Base-by-base conservation (phyloP, 2,797 vertebrate genomes). In the Sebastolobus alascanus region DNA sequence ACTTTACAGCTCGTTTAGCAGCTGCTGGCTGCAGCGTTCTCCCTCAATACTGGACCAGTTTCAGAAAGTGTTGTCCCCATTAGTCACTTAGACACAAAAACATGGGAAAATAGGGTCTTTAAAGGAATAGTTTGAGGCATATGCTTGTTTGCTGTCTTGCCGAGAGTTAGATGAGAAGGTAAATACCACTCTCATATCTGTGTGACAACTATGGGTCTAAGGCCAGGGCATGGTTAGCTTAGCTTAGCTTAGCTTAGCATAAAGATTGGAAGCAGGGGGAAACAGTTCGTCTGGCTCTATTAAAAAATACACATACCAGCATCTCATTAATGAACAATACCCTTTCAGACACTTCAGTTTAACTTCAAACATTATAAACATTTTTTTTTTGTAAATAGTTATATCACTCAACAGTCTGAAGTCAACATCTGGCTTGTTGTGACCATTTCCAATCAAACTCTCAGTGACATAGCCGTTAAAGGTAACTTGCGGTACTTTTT, bases 211-310 rank as follows among this genome's bases (percentile, higher is more conserved):
- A 22, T 38, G 11, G 20, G 22, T 25, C 12, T 14, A 22, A 18
- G 6, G 11, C 35, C 12, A 22, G 35, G 16, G 16, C 2, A 67
- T 20, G 40, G 14, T 46, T 29, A 66, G 22, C 37, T 38, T 64
- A 64, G 60, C 20, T 27, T 65, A 65, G 37, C 35, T 38, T 64
- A 64, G 60, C 33, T 27, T 65, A 65, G 37, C 63, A 43, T 65
- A 27, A 27, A 9, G 22, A n/a, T 37, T 59, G 14, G 27, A 59
- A 18, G 63, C 7, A 22, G 38, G 37, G 3, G 56, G 56, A 22
- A 59, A 59, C 27, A 8, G 13, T 5, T 35, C 7, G 20, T n/a
- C 35, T 11, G 11, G 31, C 8, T 22, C 20, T 13, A 35, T 61
- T 35, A 37, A 35, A 61, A n/a, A 3, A 11, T 25, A 25, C 25